Evolutionary conservation across 2,113 vertebrate genomes (phyloP).

Genomic region (Panurus biarmicus): DNA sequence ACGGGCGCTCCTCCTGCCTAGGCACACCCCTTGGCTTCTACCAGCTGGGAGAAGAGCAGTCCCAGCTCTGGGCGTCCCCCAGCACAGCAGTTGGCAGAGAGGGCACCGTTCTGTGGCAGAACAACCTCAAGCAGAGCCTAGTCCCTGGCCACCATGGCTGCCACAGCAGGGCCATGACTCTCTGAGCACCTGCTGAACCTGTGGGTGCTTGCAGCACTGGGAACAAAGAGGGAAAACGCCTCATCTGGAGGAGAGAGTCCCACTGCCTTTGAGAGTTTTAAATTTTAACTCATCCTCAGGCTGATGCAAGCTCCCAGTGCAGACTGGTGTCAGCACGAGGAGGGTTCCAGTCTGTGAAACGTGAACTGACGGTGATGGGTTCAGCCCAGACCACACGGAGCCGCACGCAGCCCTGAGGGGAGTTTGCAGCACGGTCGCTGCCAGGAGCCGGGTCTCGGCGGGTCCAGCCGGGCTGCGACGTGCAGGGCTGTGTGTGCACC

Average conservation of each 20-base stretch:
- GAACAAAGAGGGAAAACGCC: background rate
- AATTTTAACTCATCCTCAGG: background rate
- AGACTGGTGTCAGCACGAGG: background rate
- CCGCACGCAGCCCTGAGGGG: background rate
- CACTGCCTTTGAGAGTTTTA: background rate
- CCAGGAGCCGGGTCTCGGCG: rapidly evolving
- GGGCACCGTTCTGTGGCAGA: rapidly evolving
- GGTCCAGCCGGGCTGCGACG: rapidly evolving
- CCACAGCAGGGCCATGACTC: rapidly evolving
- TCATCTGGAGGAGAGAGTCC: background rate
- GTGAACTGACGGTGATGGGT: background rate
- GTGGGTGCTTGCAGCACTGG: rapidly evolving
- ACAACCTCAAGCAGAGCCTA: background rate
- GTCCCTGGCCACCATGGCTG: rapidly evolving
- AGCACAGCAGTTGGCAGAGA: background rate
- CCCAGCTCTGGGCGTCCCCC: background rate
- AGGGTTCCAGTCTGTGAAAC: rapidly evolving
- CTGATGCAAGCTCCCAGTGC: background rate
- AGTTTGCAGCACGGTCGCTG: background rate
- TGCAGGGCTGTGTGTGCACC: background rate
- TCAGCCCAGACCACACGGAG: background rate
- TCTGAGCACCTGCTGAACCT: background rate
- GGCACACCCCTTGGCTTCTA: background rate
- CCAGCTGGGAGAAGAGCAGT: background rate
- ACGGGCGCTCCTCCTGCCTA: background rate